Evolutionary conservation across 2,113 vertebrate genomes (phyloP), one percentile per base, ranked within the genome.

Genomic region (Rhinogobius similis): DNA sequence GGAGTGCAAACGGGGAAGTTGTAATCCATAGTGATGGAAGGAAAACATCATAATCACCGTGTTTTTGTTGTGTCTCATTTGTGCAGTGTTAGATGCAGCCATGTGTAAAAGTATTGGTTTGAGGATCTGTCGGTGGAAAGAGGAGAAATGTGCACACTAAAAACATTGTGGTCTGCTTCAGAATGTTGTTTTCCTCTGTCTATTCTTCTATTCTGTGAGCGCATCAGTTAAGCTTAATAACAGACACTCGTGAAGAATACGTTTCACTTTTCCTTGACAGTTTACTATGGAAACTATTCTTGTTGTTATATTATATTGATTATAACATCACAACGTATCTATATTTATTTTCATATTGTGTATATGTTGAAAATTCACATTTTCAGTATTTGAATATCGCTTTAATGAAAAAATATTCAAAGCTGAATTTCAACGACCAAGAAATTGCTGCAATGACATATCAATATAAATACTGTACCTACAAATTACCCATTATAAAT

Each of bases 31-130:
- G 65, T 68, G 72, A 84, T 75, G 62, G 70, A 59, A 46, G 39
- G 44, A n/a, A 39, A 56, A 29, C 23, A 72, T 74, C 55, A 80
- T 48, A 27, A 79, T 82, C n/a, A 59, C 70, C 23, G 73, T 64
- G 61, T 68, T 69, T 72, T 79, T 72, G 64, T 75, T 66, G 2
- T 68, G 65, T 76, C 80, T 82, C 76, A 76, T 74, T 79, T 81
- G 66, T 80, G 78, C 61, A 55, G 5, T 56, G 65, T 70, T 73
- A 41, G 27, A 80, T 65, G n/a, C 56, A 78, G 67, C 62, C 70
- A 72, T 69, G 64, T 69, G 75, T 69, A 71, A 67, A 52, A 74
- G 63, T 72, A 65, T 76, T 79, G 74, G 55, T 73, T 38, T 23
- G n/a, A 63, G 62, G 44, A 5, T 81, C 63, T 59, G 59, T 86